Base-by-base conservation (phyloP, 2,888 invertebrate species). In the Sminthurides aquaticus region DNA sequence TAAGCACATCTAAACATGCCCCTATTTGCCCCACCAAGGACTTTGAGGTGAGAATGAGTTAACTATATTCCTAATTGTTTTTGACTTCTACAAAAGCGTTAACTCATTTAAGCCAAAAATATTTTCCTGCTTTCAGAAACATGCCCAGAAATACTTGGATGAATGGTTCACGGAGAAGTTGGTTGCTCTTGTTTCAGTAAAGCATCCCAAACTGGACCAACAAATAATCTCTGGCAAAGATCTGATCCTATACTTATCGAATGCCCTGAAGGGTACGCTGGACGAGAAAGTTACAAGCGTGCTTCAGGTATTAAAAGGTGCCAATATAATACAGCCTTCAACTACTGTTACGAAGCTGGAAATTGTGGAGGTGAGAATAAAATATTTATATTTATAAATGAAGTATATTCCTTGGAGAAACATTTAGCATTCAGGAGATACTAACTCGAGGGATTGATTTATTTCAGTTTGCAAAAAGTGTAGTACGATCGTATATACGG, bases 321-420 rank as follows among this genome's bases (percentile, higher is more conserved):
- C 52, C 22, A 18, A 20, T 8, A 22, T 8, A 5, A 20, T 22
- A 11, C 63, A 63, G 20, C 3, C 26, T 1, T 26, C 26, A 24
- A 56, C 57, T 1, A 62, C 26, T n/a, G 68, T 74, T 28, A 63
- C 69, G 0, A 67, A 68, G 26, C 71, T 71, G 26, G 72, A 73
- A 65, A 70, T 74, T 62, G 62, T 67, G 11, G 67, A 72, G 68
- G 74, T 71, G n/a, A n/a, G n/a, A n/a, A n/a, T n/a, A n/a, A n/a
- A n/a, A n/a, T n/a, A n/a, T n/a, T n/a, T n/a, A n/a, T n/a, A n/a
- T n/a, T n/a, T n/a, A n/a, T n/a, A n/a, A n/a, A 60, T 24, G 3
- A 43, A 27, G 18, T 2, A 60, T 22, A 20, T 34, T 11, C 18
- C 18, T 60, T 24, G 25, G 8, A 22, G 22, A 55, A 1, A n/a